Conservation (phyloP, 2,888 invertebrate species). For the Sepiola atlantica region DNA sequence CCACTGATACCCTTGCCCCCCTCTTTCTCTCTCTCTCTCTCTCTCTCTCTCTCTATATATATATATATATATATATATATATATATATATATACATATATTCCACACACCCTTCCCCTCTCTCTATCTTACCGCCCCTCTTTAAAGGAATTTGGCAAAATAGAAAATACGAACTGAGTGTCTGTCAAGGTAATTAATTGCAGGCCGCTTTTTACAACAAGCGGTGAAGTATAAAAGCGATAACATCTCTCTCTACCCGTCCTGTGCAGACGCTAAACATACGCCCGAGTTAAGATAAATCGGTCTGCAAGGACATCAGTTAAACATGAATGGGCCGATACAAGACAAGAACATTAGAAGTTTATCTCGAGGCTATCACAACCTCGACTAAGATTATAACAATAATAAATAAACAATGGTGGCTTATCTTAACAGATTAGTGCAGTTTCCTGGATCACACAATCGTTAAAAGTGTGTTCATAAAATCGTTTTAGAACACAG, state of each 20-base stretch:
- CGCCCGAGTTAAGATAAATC: background rate
- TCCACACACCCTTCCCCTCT: too few species aligned
- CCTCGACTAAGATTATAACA: background rate
- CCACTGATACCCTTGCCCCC: background rate
- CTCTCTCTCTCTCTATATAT: constrained; percentile 2
- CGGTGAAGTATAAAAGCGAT: background rate
- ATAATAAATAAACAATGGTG: background rate
- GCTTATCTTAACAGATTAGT: too few species aligned
- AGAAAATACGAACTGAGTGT: background rate
- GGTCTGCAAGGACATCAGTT: background rate
- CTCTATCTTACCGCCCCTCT: background rate
- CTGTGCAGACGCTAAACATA: background rate
- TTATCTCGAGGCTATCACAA: background rate
- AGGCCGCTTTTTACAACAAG: background rate
- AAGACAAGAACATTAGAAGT: background rate
- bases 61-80: too few species aligned
- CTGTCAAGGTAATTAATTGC: constrained; percentile 18
- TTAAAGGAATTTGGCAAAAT: background rate
- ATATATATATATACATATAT: too few species aligned
- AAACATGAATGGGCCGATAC: background rate
- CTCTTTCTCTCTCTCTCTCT: background rate
- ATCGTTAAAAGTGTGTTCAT: too few species aligned
- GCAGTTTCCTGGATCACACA: too few species aligned
- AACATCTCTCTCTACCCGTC: background rate
- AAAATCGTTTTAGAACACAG: too few species aligned